Percentiles rank a stretch among this genome's conserved stretches.
Conservation (phyloP, 2,888 invertebrate species). For the Pherbina coryleti region DNA sequence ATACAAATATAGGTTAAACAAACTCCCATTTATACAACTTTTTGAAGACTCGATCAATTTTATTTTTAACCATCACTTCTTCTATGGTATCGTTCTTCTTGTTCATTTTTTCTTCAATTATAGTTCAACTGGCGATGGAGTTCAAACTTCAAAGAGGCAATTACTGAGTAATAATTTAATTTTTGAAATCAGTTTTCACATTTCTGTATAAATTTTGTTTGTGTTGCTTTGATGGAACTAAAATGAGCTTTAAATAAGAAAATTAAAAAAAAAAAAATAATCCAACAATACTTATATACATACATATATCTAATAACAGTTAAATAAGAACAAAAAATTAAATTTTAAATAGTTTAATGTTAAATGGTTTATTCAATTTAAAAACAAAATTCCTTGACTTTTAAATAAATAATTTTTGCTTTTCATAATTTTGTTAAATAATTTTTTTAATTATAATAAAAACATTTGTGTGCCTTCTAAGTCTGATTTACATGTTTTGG, state of each 20-base stretch:
- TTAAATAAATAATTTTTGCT: slow-evolving; percentile 46
- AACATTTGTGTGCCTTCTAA: slow-evolving; percentile 46
- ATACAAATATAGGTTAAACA: background rate
- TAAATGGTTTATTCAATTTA: slow-evolving; percentile 46
- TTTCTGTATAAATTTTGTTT: slow-evolving; percentile 57
- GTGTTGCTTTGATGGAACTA: slow-evolving; percentile 35
- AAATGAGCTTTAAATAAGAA: slow-evolving; percentile 41
- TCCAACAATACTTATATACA: slow-evolving; percentile 23
- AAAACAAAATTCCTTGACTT: slow-evolving; percentile 26
- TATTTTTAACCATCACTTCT: slow-evolving; percentile 33
- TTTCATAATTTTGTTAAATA: slow-evolving; percentile 39
- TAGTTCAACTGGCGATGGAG: slow-evolving; percentile 83
- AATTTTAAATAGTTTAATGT: slow-evolving; percentile 52
- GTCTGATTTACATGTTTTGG: slow-evolving; percentile 47
- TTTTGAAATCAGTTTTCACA: slow-evolving; percentile 49
- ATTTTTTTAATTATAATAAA: slow-evolving; percentile 8
- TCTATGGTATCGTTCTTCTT: slow-evolving; percentile 61
- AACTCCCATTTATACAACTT: background rate
- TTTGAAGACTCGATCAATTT: slow-evolving; percentile 2
- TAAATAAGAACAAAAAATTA: slow-evolving; percentile 27
- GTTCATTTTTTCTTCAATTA: slow-evolving; percentile 49
- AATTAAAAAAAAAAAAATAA: slow-evolving; percentile 17
- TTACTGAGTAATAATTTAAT: slow-evolving; percentile 74
- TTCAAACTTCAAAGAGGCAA: slow-evolving; percentile 96
- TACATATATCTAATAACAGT: slow-evolving; percentile 32